Evolutionary conservation across 2,888 invertebrate species (phyloP).

Genomic region (Agriopis marginaria): DNA sequence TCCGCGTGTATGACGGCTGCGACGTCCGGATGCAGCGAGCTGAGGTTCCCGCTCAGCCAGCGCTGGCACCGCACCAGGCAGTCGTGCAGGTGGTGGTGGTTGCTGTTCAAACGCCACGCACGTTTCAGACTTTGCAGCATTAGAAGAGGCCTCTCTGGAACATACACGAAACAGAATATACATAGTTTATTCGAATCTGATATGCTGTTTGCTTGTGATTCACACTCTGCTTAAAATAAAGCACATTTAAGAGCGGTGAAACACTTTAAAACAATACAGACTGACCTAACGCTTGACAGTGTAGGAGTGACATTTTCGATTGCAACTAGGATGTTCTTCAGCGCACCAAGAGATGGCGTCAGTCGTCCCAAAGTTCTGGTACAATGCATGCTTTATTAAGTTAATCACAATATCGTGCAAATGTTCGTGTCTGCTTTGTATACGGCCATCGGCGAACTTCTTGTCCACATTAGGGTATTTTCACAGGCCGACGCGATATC

Average conservation of each 20-base stretch:
- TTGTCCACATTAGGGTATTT: too few relatives aligned
- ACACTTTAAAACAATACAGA: too few relatives aligned
- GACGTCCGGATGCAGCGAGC: slow-evolving; percentile 77
- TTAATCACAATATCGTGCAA: too few relatives aligned
- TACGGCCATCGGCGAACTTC: too few relatives aligned
- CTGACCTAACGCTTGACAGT: too few relatives aligned
- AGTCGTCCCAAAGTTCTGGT: not conserved
- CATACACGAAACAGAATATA: not conserved
- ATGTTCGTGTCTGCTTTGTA: too few relatives aligned
- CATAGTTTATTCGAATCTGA: too few relatives aligned
- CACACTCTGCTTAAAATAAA: too few relatives aligned
- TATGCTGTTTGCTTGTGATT: too few relatives aligned
- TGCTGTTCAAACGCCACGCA: slow-evolving; percentile 89
- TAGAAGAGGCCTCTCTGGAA: slow-evolving; percentile 93
- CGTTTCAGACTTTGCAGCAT: slow-evolving; percentile 98
- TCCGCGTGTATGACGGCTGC: slow-evolving; percentile 84
- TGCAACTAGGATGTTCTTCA: not conserved
- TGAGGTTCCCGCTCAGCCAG: slow-evolving; percentile 64
- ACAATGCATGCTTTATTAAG: too few relatives aligned
- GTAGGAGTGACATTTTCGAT: not conserved
- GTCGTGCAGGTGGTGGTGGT: slow-evolving; percentile 93
- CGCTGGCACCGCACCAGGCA: slow-evolving; percentile 92
- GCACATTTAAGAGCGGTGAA: too few relatives aligned
- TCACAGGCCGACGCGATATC: too few relatives aligned
- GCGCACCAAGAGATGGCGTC: not conserved